phyloP scores from a whole-genome alignment of 2,113 vertebrate genomes.

The Xenopus borealis region DNA sequence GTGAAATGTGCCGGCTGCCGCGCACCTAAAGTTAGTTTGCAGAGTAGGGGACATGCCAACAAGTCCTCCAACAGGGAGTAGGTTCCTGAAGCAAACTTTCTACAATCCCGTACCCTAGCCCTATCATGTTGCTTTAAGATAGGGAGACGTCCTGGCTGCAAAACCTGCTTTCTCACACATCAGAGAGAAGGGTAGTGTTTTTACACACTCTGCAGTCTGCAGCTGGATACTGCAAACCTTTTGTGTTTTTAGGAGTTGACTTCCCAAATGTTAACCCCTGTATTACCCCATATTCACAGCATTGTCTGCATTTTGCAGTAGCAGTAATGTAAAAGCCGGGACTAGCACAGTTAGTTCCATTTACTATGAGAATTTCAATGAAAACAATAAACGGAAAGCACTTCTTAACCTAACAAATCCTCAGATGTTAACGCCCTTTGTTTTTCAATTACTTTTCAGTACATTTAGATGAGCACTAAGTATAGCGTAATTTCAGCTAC shows the following conservation, averaged over 20 bases:
- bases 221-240: not conserved
- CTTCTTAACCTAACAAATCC: too few relatives aligned
- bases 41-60: not conserved
- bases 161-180: constrained; percentile 2
- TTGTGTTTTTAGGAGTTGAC: fast-evolving
- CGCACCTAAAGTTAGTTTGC: constrained; percentile 66
- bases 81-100: constrained; percentile 2
- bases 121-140: constrained; percentile 45
- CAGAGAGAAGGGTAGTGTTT: constrained; percentile 9
- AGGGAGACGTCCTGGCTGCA: constrained; percentile 28
- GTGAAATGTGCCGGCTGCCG: constrained; percentile 97
- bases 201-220: not conserved
- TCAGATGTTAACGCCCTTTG: too few relatives aligned
- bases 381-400: not conserved
- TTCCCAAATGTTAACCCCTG: not conserved
- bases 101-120: constrained; percentile 5
- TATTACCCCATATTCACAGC: not conserved
- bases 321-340: not conserved
- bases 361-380: not conserved
- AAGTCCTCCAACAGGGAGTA: not conserved
- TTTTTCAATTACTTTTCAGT: too few relatives aligned
- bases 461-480: too few relatives aligned
- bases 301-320: not conserved
- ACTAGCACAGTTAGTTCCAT: not conserved
- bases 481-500: too few relatives aligned